Conservation (phyloP, 2,113 vertebrate genomes). For the Pluvialis apricaria region DNA sequence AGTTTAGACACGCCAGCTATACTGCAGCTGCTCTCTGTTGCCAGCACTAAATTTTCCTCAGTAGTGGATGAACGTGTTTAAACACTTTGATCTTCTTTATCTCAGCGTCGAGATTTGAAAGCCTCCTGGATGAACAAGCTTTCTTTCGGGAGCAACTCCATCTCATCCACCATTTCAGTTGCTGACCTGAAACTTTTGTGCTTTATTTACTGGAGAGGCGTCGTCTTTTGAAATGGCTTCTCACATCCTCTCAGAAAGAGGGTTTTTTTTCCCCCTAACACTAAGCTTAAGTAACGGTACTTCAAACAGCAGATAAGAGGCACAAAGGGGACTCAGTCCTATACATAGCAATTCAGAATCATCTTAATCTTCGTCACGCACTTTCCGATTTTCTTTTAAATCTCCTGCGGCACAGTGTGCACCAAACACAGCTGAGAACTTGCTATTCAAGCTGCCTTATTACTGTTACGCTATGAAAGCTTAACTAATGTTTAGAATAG, state of each 20-base stretch:
- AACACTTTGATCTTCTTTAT: conserved; percentile 73
- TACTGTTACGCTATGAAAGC: not conserved
- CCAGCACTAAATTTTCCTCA: conserved; percentile 61
- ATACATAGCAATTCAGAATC: not conserved
- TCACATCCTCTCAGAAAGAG: conserved; percentile 23
- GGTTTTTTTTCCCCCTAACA: not conserved
- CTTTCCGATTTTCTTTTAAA: conserved; percentile 40
- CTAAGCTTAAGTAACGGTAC: conserved; percentile 29
- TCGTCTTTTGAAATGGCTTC: conserved; percentile 51
- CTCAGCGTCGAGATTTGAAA: conserved; percentile 58
- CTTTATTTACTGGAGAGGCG: conserved; percentile 38
- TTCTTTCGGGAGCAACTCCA: conserved; percentile 11
- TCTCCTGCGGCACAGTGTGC: not conserved
- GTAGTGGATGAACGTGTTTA: conserved; percentile 67
- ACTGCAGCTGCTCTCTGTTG: conserved; percentile 55
- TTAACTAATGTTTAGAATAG: not conserved
- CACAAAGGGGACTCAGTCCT: conserved; percentile 30
- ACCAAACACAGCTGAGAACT: conserved; percentile 14
- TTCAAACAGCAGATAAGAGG: conserved; percentile 63
- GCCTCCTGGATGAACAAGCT: conserved; percentile 47
- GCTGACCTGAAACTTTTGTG: conserved; percentile 43
- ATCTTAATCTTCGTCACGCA: conserved; percentile 13
- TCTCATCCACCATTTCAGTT: conserved; percentile 48
- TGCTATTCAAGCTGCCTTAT: conserved; percentile 12
- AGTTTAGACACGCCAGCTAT: conserved; percentile 45